Percentiles rank a stretch among this genome's conserved stretches.
Conservation (phyloP, 1,140 invertebrate genomes). For the Tachypleus tridentatus region DNA sequence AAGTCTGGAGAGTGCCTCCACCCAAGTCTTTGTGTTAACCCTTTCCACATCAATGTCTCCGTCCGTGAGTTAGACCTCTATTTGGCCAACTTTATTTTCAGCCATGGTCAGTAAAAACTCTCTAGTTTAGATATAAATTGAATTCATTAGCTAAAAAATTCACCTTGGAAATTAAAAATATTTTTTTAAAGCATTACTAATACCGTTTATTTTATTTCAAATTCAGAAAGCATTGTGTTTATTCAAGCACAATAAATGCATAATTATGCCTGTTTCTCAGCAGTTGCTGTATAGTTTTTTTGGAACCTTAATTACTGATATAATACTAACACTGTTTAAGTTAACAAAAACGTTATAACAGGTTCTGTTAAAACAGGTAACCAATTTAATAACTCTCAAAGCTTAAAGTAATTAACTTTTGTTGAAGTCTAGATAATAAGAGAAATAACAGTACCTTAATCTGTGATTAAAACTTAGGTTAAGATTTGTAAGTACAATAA, state of each 20-base stretch:
- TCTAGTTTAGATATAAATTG: neutral
- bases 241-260: neutral
- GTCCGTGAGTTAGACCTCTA: conserved; percentile 96
- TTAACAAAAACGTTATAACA: no score
- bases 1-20: conserved; percentile 94
- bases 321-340: no score
- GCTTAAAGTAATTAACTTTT: no score
- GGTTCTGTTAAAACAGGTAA: no score
- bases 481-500: no score
- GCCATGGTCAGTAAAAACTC: conserved; percentile 55
- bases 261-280: conserved; percentile 1
- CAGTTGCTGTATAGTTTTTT: neutral
- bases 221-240: neutral
- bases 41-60: conserved; percentile 99
- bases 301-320: neutral
- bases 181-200: neutral
- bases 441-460: no score
- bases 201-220: neutral
- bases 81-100: conserved; percentile 98
- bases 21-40: conserved; percentile 95
- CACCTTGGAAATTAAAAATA: neutral
- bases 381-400: no score
- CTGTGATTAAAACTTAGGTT: no score
- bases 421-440: no score
- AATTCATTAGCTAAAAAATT: no score